Evolutionary conservation across 2,797 vertebrate species (phyloP).

Genomic region (Acipenser ruthenus): DNA sequence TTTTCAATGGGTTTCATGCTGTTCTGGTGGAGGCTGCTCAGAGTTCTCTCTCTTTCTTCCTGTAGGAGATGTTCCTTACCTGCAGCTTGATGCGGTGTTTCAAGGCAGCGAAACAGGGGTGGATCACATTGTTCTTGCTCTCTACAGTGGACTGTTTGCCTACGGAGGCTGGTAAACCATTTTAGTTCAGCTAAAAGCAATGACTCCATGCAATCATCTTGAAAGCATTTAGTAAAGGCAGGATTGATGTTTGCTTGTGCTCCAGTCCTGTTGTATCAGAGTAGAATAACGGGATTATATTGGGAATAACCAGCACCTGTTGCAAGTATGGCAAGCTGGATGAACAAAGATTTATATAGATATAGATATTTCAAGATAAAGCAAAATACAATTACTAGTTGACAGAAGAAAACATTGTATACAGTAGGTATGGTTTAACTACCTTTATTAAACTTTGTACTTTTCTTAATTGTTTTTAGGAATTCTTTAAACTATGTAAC

Average conservation of each 20-base stretch:
- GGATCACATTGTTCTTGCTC: constrained; percentile 20
- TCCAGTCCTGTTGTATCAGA: neutral
- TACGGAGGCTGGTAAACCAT: constrained; percentile 24
- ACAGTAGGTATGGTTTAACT: neutral
- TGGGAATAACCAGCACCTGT: no score
- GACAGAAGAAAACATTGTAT: no score
- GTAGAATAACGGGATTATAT: no score
- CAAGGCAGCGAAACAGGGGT: constrained; percentile 18
- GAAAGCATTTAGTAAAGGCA: neutral
- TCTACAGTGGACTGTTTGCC: constrained; percentile 23
- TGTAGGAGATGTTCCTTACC: constrained; percentile 20
- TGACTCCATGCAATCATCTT: neutral
- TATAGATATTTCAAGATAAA: no score
- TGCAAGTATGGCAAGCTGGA: no score
- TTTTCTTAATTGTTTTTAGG: constrained; percentile 15
- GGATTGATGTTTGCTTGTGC: constrained; percentile 8
- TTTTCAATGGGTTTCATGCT: no score
- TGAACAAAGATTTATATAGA: no score
- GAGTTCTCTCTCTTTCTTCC: neutral
- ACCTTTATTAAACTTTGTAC: neutral
- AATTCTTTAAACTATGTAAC: constrained; percentile 27
- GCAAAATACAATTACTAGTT: no score
- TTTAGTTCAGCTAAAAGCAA: neutral
- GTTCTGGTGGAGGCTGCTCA: no score
- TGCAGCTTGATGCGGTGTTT: constrained; percentile 17